Evolutionary conservation across 2,888 invertebrate species (phyloP), one percentile per base, ranked within the genome.

Genomic region (Pecten maximus): DNA sequence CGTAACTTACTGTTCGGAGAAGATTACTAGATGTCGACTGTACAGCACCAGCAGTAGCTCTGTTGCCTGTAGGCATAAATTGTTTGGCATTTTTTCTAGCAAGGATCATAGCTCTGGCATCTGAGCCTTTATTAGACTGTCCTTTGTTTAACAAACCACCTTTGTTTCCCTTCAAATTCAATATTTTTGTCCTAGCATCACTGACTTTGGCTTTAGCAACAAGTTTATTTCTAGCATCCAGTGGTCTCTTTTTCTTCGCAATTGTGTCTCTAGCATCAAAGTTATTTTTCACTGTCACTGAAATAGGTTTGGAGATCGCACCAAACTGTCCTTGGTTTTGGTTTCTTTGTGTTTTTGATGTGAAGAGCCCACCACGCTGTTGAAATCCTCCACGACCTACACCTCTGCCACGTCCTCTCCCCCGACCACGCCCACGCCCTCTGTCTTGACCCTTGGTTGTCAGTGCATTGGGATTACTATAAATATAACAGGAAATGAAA

Each of bases 111-210:
- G 92, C 86, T 92, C 92, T 88, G 15, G 93, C 93, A 92, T 93
- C 94, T 10, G 74, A 88, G 88, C 88, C 54, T 88, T 50, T 28
- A 54, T 44, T 86, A 48, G 40, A 28, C 16, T 88, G 44, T 86
- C 86, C 74, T 74, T 74, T 74, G 74, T 90, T 44, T 48, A 48
- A 60, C 89, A 89, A 15, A 86, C 91, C 88, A 91, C 91, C 88
- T 91, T 92, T 91, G 88, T 91, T 23, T 91, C 92, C 91, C 86
- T 90, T 89, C 19, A 88, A 40, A 88, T 89, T 92, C 50, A 87
- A 40, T 60, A 93, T 92, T 88, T 92, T 93, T 28, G 92, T 90
- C 40, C 95, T 89, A 60, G 93, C 93, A 92, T 93, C 93, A 19
- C 89, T 88, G 12, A 89, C 86, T 89, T 91, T 93, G 23, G 90